Evolutionary conservation across 2,113 vertebrate species (phyloP).

Genomic region (Muntiacus reevesi): DNA sequence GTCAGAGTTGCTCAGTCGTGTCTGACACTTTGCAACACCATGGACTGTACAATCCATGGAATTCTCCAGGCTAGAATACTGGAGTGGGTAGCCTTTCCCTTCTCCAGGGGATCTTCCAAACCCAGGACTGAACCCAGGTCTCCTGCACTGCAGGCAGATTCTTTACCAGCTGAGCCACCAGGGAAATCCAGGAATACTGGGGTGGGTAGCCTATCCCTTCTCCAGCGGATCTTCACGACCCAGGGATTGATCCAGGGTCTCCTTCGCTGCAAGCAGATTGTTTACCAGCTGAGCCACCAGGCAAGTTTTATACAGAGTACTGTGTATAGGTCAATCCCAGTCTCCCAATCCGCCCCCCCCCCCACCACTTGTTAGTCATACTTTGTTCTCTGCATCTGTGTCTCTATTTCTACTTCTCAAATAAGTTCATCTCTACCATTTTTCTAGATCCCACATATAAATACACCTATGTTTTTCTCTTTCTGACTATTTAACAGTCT

Average conservation of each 20-base stretch:
- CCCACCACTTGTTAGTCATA: fast-evolving
- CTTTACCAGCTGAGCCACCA: neutral
- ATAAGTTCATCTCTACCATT: neutral
- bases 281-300: neutral
- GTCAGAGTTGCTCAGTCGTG: fast-evolving
- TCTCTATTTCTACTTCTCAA: neutral
- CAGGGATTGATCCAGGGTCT: neutral
- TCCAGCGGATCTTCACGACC: fast-evolving
- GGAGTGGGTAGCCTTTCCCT: neutral
- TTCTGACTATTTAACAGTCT: neutral
- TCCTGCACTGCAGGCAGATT: neutral
- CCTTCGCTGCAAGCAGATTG: fast-evolving
- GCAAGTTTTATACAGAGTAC: neutral
- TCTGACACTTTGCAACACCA: neutral
- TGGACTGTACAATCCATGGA: neutral
- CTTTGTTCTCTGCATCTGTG: neutral
- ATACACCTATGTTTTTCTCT: neutral
- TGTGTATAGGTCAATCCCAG: neutral
- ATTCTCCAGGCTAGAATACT: neutral
- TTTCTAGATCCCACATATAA: neutral
- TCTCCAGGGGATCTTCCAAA: neutral
- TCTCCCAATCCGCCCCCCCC: neutral
- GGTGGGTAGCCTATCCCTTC: neutral
- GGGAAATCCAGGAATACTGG: neutral
- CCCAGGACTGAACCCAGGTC: neutral